phyloP scores from a whole-genome alignment of 2,888 invertebrate genomes.

The Ceramica pisi region DNA sequence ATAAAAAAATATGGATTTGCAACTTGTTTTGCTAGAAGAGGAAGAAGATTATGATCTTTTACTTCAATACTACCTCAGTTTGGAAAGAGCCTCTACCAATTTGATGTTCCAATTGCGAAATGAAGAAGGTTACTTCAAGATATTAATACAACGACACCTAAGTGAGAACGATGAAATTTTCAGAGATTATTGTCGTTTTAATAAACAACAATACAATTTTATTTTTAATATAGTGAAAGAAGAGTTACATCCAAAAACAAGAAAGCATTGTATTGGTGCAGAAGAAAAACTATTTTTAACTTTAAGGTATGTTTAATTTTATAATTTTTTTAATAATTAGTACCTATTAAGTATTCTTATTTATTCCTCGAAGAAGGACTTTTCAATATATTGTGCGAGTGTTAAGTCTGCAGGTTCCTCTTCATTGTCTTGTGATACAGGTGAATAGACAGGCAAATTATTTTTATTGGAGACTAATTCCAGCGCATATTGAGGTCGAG shows the following conservation, averaged over 20 bases:
- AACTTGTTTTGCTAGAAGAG: conserved; percentile 3
- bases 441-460: conserved; percentile 24
- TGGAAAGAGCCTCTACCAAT: conserved; percentile 21
- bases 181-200: conserved; percentile 22
- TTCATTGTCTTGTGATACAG: conserved; percentile 22
- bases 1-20: neutral
- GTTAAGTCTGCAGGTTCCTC: conserved; percentile 20
- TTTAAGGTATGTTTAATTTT: conserved; percentile 7
- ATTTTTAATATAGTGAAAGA: conserved; percentile 18
- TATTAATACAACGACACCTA: conserved; percentile 27
- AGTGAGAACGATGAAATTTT: conserved; percentile 17
- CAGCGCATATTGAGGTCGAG: conserved; percentile 17
- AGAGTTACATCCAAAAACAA: conserved; percentile 18
- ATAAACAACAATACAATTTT: conserved; percentile 19
- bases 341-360: conserved; percentile 14
- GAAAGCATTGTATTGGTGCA: conserved; percentile 16
- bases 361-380: conserved; percentile 25
- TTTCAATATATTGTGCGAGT: conserved; percentile 18
- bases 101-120: conserved; percentile 20
- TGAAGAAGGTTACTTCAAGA: conserved; percentile 21
- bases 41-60: conserved; percentile 2
- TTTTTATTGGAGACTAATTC: conserved; percentile 18
- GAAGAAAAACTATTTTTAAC: conserved; percentile 8
- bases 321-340: neutral
- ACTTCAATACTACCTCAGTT: conserved; percentile 19